phyloP scores from a whole-genome alignment of 92 coral and sea anemone genomes.

The Muricea muricata region DNA sequence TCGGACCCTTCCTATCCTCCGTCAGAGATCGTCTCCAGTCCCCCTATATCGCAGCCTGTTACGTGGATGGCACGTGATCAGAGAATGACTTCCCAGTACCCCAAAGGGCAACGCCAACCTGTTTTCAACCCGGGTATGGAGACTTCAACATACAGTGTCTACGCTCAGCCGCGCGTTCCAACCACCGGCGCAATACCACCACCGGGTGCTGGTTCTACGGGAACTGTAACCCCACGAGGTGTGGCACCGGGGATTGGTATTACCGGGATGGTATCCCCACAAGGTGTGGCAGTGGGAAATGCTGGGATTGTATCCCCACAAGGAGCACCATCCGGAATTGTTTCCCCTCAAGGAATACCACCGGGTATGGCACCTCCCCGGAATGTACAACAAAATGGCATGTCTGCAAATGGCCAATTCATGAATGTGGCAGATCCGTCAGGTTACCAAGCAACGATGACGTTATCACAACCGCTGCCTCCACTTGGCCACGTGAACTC shows the following conservation, averaged over 20 bases:
- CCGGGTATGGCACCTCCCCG: not conserved
- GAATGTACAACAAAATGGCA: not conserved
- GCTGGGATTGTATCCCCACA: not conserved
- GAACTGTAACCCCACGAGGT: not conserved
- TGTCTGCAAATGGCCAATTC: not conserved
- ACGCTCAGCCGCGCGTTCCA: not conserved
- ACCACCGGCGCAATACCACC: not conserved
- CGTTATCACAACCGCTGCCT: not conserved
- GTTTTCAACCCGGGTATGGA: constrained; percentile 79
- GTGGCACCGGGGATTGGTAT: not conserved
- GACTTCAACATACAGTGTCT: constrained; percentile 43
- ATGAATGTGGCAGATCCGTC: not conserved
- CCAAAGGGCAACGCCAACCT: constrained; percentile 76
- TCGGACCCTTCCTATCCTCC: not conserved
- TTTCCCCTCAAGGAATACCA: not conserved
- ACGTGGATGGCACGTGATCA: constrained; percentile 12
- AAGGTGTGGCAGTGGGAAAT: not conserved
- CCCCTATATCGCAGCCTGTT: not conserved
- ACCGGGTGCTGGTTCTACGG: not conserved
- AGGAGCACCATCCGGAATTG: not conserved
- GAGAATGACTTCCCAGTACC: constrained; percentile 72
- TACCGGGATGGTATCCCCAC: not conserved
- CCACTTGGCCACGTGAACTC: not conserved
- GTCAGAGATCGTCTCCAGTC: not conserved
- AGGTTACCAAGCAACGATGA: constrained; percentile 11